Base-by-base conservation (phyloP, 2,797 vertebrate genomes). In the Scyliorhinus canicula region DNA sequence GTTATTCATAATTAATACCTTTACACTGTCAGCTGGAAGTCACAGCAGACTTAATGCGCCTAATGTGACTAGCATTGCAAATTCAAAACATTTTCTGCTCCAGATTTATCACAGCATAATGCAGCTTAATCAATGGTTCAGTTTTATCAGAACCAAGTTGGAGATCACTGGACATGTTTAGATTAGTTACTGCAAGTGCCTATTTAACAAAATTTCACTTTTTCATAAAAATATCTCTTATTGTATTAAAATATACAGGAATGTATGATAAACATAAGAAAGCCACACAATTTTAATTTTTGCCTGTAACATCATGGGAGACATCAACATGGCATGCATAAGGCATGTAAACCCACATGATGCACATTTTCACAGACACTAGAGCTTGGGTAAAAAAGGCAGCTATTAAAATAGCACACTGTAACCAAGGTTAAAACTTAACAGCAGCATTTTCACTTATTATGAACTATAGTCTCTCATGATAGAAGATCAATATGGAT, bases 1-100 rank as follows among this genome's bases (percentile, higher is more conserved):
- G 93, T 55, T 74, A 94, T 94, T 94, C 67, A 71, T 35, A 94
- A 94, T 55, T 94, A 94, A 50, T 65, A 28, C 50, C 31, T 94
- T 74, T 74, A 90, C 47, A 94, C 67, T 94, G 50, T 74, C 93
- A 94, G 67, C 67, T 74, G 50, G 93, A 74, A 74, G 67, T 69
- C 63, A 93, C 40, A 69, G 40, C 65, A 90, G 55, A 90, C 55
- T 55, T 55, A n/a, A 90, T 88, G 63, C 12, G 35, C 28, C 65
- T 93, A 71, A 93, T 21, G 28, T 94, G 93, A 74, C 5, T 71
- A 31, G 47, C 47, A 71, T 44, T 94, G 31, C 5, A 3, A 71
- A 94, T 94, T 74, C 67, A 94, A 94, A 71, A 69, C 21, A 35
- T n/a, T 74, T 94, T 94, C 65, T 71, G 47, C 31, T 74, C 67